Percentiles rank a stretch among this genome's conserved stretches.
phyloP scores from a whole-genome alignment of 2,113 vertebrate species.

The Dicerorhinus sumatrensis region DNA sequence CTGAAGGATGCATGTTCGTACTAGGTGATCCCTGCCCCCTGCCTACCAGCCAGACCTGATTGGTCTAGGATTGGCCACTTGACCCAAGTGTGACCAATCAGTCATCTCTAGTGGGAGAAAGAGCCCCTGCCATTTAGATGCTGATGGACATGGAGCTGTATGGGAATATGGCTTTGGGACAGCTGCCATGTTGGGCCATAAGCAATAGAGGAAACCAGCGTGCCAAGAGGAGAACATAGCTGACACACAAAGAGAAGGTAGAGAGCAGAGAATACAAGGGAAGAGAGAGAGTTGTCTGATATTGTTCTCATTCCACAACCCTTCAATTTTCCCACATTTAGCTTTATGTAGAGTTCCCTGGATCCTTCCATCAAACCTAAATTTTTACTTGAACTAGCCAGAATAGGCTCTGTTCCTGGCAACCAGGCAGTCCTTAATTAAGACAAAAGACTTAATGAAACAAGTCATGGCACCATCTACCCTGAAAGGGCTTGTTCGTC shows the following conservation, averaged over 20 bases:
- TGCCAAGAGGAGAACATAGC: not conserved
- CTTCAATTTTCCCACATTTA: not conserved
- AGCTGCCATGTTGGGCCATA: not conserved
- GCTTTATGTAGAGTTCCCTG: not conserved
- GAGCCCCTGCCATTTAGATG: not conserved
- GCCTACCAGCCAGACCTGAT: not conserved
- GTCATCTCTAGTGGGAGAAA: not conserved
- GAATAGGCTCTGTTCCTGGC: not conserved
- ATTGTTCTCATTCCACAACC: not conserved
- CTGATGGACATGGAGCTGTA: not conserved
- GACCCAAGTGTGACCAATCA: not conserved
- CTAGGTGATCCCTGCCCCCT: not conserved
- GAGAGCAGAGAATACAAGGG: not conserved
- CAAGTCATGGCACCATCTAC: not conserved
- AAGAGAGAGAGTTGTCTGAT: not conserved
- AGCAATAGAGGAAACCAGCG: not conserved
- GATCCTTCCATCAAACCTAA: slow-evolving; percentile 21
- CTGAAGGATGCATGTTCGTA: not conserved
- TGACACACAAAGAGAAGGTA: not conserved
- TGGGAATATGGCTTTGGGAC: not conserved
- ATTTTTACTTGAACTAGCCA: not conserved
- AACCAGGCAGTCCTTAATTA: slow-evolving; percentile 57
- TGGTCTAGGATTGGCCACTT: not conserved
- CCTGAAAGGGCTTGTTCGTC: not conserved
- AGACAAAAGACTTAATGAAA: slow-evolving; percentile 62